phyloP scores from a whole-genome alignment of 2,797 vertebrate species.

The Argyrosomus regius region DNA sequence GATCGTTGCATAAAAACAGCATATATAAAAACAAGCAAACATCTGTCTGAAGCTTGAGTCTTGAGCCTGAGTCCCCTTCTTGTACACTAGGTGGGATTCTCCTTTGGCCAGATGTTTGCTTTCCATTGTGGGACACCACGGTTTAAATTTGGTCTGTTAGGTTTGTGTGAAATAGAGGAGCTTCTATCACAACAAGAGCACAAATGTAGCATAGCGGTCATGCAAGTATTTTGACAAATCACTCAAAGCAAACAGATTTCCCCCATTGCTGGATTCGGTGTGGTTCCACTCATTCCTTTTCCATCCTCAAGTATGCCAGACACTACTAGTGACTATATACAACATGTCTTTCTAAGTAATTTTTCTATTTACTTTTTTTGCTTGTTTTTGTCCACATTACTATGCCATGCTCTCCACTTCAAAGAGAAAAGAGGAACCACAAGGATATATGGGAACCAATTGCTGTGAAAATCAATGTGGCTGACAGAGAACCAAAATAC shows the following conservation, averaged over 20 bases:
- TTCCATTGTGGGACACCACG: conserved; percentile 73
- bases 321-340: background rate
- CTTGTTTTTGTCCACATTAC: background rate
- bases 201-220: conserved; percentile 52
- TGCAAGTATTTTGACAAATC: conserved; percentile 62
- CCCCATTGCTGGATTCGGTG: conserved; percentile 56
- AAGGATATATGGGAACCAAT: background rate
- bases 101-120: conserved; percentile 69
- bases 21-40: conserved; percentile 18
- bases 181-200: conserved; percentile 70
- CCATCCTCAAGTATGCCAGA: conserved; percentile 1
- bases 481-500: conserved; percentile 24
- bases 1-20: conserved; percentile 16
- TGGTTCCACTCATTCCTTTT: conserved; percentile 45
- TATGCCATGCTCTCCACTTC: conserved; percentile 10
- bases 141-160: conserved; percentile 73
- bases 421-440: conserved; percentile 22
- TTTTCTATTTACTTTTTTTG: background rate
- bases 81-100: conserved; percentile 65
- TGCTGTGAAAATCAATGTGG: background rate
- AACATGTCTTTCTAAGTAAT: conserved; percentile 1
- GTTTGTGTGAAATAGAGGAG: conserved; percentile 62
- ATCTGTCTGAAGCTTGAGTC: conserved; percentile 15
- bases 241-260: conserved; percentile 70
- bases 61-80: conserved; percentile 1